These are phyloP conservation scores for Iselma pallidipennis DNA, from an alignment of 2,888 invertebrate species.

Conservation along the genomic window DNA sequence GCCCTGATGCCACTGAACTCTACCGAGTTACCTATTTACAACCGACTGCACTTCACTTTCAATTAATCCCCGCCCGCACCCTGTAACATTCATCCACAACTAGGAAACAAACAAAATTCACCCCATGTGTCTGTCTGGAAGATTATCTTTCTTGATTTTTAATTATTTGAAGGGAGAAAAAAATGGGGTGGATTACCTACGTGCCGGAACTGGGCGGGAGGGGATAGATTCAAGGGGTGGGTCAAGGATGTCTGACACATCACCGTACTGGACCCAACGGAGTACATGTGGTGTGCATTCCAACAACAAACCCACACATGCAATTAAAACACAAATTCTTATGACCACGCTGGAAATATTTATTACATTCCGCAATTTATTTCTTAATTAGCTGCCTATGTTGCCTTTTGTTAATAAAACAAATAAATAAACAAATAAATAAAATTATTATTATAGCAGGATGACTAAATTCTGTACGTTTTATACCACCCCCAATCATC, in stretches of 20 bases:
- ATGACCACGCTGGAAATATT: background rate
- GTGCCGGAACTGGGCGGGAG: background rate
- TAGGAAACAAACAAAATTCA: background rate
- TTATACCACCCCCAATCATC: background rate
- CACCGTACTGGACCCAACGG: background rate
- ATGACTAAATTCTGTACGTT: background rate
- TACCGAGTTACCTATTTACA: slow-evolving; percentile 47
- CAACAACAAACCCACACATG: background rate
- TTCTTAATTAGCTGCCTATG: background rate
- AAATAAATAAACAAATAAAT: background rate
- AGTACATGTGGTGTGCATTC: background rate
- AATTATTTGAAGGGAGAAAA: background rate
- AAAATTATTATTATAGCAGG: too few species aligned
- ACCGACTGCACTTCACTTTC: slow-evolving; percentile 41
- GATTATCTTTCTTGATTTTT: background rate
- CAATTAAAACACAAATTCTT: slow-evolving; percentile 5
- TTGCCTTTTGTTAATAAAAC: background rate
- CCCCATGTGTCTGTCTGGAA: background rate
- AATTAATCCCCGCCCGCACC: slow-evolving; percentile 25
- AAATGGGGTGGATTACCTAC: background rate
- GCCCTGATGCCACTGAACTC: slow-evolving; percentile 47
- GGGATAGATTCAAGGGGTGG: background rate
- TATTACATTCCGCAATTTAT: background rate
- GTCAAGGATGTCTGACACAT: background rate
- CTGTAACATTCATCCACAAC: background rate